phyloP scores from a whole-genome alignment of 2,797 vertebrate genomes.

The Pipistrellus nathusii region DNA sequence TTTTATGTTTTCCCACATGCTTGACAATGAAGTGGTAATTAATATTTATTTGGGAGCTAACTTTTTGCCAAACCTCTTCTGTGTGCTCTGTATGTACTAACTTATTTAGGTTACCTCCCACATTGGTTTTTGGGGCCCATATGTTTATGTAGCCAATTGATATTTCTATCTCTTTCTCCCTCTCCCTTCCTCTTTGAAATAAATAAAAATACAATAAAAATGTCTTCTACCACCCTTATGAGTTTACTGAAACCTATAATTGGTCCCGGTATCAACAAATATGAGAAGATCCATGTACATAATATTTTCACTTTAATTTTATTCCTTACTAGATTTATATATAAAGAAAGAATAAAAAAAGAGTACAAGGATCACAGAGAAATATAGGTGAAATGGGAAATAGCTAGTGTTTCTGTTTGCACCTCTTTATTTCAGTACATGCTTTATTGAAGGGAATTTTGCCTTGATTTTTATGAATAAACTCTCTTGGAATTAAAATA shows the following conservation, averaged over 20 bases:
- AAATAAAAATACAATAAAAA: not conserved
- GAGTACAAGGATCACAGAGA: not conserved
- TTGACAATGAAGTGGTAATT: not conserved
- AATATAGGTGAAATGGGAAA: not conserved
- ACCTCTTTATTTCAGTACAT: slow-evolving; percentile 41
- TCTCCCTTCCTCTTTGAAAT: too few species aligned
- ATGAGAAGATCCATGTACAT: not conserved
- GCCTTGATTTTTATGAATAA: slow-evolving; percentile 64
- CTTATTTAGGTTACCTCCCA: not conserved
- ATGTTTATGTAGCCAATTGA: too few species aligned
- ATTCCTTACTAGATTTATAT: slow-evolving; percentile 13
- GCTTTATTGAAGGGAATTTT: slow-evolving; percentile 18
- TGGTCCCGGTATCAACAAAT: not conserved
- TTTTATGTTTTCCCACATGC: slow-evolving; percentile 13
- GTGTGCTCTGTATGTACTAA: not conserved
- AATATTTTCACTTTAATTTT: not conserved
- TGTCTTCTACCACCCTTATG: not conserved
- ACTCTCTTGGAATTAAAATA: slow-evolving; percentile 49
- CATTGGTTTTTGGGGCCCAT: not conserved
- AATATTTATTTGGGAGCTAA: slow-evolving; percentile 27
- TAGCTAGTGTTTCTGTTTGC: not conserved
- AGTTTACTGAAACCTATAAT: not conserved
- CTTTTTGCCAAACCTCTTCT: not conserved
- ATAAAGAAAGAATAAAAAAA: not conserved
- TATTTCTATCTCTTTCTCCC: too few species aligned